Conservation (phyloP, 2,888 invertebrate genomes). For the Ophraella communa region DNA sequence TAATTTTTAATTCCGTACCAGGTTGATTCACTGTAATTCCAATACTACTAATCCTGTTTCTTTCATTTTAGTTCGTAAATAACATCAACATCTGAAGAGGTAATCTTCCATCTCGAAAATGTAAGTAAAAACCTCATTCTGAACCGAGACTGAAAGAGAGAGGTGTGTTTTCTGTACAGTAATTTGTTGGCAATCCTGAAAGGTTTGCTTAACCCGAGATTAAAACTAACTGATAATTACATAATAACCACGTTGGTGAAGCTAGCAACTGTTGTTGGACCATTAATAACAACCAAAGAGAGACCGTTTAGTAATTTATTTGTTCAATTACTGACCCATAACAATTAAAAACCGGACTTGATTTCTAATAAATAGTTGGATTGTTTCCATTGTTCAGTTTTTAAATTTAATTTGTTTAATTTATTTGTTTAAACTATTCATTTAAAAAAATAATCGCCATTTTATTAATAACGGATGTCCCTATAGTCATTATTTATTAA, state of each 20-base stretch:
- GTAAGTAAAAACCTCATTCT: slow-evolving; percentile 6
- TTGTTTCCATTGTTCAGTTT: background rate
- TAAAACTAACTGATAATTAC: slow-evolving; percentile 64
- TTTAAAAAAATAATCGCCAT: too few species aligned
- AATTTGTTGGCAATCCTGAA: slow-evolving; percentile 62
- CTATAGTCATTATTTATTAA: too few species aligned
- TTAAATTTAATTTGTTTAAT: background rate
- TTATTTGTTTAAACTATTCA: background rate
- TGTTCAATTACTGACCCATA: slow-evolving; percentile 62
- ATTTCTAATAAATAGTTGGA: slow-evolving; percentile 42
- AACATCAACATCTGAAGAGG: background rate
- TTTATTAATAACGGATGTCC: too few species aligned
- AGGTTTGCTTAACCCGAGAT: slow-evolving; percentile 64
- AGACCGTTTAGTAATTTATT: slow-evolving; percentile 62
- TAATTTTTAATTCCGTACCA: too few species aligned
- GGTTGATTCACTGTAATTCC: too few species aligned
- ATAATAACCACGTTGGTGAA: slow-evolving; percentile 61
- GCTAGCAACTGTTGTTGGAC: slow-evolving; percentile 59
- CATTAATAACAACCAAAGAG: slow-evolving; percentile 60
- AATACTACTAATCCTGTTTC: too few species aligned
- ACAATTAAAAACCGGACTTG: slow-evolving; percentile 55
- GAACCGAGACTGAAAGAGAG: slow-evolving; percentile 31
- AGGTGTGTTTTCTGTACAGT: slow-evolving; percentile 48
- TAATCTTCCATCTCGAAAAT: slow-evolving; percentile 8
- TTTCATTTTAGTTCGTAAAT: background rate